Base-by-base conservation (phyloP, 2,888 invertebrate genomes). In the Eledona agricola region DNA sequence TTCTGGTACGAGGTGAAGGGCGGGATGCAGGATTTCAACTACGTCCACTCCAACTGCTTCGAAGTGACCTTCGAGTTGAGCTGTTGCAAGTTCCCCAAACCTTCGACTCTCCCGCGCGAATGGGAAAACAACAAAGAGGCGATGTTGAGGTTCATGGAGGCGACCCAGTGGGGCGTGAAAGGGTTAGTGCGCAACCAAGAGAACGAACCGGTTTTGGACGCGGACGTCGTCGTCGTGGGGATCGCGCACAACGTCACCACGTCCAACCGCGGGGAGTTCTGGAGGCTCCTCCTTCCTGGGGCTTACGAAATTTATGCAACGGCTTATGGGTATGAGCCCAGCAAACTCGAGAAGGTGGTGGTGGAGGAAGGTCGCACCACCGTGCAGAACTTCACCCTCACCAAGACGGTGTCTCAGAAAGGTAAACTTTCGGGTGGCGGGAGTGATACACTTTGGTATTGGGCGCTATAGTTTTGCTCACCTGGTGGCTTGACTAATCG, bases 21-120 rank as follows among this genome's bases (percentile, higher is more conserved):
- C 69, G 98, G 98, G 26, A 99, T 99, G 98, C 93, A 93, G 78
- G 99, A 99, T 78, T 99, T 93, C 80, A 99, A 98, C 79, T 99
- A 99, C 76, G 83, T 92, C 2, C 85, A 90, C 70, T 93, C 93
- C 1, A 98, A 97, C 78, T 93, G 96, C 72, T 93, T 96, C 74
- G 99, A 99, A 75, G 86, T 99, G 49, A 99, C 99, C 0, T 86
- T 99, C 67, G 99, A 99, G 74, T 77, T 99, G 66, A 93, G 94
- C 26, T 99, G 99, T 78, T 91, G 91, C 79, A 99, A 99, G 78
- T 98, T 85, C 75, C 99, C 99, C 0, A 56, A 69, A 0, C 87
- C 89, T 0, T 75, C 76, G 0, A 80, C 83, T n/a, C 76, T 98
- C 66, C 81, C 86, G 0, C 71, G 76, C 1, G 90, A 90, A 78